Base-by-base conservation (phyloP, 1,140 invertebrate genomes). In the Eciton burchellii region DNA sequence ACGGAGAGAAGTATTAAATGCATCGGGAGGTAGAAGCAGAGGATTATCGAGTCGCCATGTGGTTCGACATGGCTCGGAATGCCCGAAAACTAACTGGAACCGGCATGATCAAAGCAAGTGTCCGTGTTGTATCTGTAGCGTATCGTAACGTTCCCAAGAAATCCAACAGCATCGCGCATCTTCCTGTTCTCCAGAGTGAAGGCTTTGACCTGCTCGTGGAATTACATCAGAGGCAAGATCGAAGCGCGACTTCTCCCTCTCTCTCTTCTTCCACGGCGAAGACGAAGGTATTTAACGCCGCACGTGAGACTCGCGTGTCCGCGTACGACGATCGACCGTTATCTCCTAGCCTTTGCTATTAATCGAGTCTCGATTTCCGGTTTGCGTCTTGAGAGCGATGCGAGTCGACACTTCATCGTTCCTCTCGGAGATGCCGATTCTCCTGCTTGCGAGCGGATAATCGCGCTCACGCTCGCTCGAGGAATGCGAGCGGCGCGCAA, bases 1-100 rank as follows among this genome's bases (percentile, higher is more conserved):
- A 11, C 14, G 74, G 43, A 49, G 47, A 19, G 9, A 68, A 57
- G 47, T 77, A 77, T 77, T 77, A 68, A 77, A 77, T 43, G 21
- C 43, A 29, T 6, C 16, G 26, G 16, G 6, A n/a, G 35, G 26
- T 5, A 3, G 6, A 62, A 21, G 9, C 9, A 26, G n/a, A 77
- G 26, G 43, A 8, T 35, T 54, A 19, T 54, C n/a, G n/a, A 16
- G 26, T 1, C n/a, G 35, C 11, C n/a, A 56, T 43, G 11, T 43
- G n/a, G n/a, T n/a, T n/a, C n/a, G 43, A 54, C 6, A 41, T 26
- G 1, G 26, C 2, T 14, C 54, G 41, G n/a, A 52, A 52, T 35
- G 9, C 21, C 26, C 12, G 26, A 19, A 45, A 47, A 26, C 14
- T 43, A 73, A 76, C 24, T n/a, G 1, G 35, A 14, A 14, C 35